phyloP scores from a whole-genome alignment of 2,797 vertebrate genomes.

The Enteromius afrohamiltoni region DNA sequence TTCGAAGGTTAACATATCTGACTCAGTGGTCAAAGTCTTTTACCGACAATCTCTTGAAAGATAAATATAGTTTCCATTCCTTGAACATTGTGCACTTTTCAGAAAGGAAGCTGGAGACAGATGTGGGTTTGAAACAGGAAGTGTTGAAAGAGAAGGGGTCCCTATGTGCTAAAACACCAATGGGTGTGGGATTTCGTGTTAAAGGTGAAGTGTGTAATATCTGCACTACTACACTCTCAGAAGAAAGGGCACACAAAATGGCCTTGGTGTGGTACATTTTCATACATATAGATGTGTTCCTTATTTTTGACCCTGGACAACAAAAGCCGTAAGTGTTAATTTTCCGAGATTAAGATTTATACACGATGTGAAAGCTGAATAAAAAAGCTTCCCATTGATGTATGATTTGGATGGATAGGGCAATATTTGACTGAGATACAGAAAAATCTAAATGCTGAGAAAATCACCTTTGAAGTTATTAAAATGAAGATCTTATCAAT shows the following conservation, averaged over 20 bases:
- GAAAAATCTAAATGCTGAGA: too few species aligned
- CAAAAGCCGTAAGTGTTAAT: too few species aligned
- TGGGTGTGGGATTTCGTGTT: constrained; percentile 11
- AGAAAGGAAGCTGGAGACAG: constrained; percentile 42
- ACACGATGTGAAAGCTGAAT: too few species aligned
- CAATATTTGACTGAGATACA: too few species aligned
- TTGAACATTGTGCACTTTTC: not conserved
- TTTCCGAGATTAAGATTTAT: too few species aligned
- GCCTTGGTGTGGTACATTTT: not conserved
- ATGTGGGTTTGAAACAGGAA: constrained; percentile 53
- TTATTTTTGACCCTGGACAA: not conserved
- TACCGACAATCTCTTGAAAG: not conserved
- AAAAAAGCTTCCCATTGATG: too few species aligned
- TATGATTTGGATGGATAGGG: too few species aligned
- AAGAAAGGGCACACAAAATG: not conserved
- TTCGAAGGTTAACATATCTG: not conserved
- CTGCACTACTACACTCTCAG: not conserved
- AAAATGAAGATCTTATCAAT: too few species aligned
- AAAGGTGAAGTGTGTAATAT: constrained; percentile 1
- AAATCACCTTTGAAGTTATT: too few species aligned
- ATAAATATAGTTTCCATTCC: not conserved
- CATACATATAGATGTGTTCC: not conserved
- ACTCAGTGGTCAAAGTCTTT: not conserved
- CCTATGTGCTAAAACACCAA: constrained; percentile 20
- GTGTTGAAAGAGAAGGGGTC: constrained; percentile 49